phyloP scores from a whole-genome alignment of 2,113 vertebrate genomes.

The Coracopsis vasa region DNA sequence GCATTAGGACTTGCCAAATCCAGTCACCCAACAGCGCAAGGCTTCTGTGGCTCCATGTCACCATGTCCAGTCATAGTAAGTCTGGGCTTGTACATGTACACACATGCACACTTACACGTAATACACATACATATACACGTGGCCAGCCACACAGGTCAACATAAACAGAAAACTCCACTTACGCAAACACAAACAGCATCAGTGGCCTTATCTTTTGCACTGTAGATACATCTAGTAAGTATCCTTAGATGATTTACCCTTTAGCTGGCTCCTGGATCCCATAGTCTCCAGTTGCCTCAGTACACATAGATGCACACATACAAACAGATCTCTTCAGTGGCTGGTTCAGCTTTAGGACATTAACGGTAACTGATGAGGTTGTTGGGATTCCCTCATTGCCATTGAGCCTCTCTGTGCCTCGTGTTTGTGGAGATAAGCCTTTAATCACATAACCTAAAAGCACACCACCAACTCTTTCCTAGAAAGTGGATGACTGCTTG shows the following conservation, averaged over 20 bases:
- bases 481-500: background rate
- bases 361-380: background rate
- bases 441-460: background rate
- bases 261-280: background rate
- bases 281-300: background rate
- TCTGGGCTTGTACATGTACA: fast-evolving
- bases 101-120: fast-evolving
- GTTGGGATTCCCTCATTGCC: background rate
- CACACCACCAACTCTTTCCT: background rate
- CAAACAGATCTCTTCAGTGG: background rate
- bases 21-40: background rate
- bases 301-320: background rate
- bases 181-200: background rate
- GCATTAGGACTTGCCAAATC: background rate
- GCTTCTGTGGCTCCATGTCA: background rate
- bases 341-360: background rate
- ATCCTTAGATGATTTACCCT: background rate
- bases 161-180: background rate
- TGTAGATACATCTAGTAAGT: background rate
- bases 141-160: background rate
- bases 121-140: fast-evolving
- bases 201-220: background rate
- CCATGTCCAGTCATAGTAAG: background rate
- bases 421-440: background rate
- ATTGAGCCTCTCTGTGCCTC: background rate